Percentiles rank a stretch among this genome's conserved stretches.
Evolutionary conservation across 1,140 invertebrate genomes (phyloP).

Genomic region (Bombyx mandarina): DNA sequence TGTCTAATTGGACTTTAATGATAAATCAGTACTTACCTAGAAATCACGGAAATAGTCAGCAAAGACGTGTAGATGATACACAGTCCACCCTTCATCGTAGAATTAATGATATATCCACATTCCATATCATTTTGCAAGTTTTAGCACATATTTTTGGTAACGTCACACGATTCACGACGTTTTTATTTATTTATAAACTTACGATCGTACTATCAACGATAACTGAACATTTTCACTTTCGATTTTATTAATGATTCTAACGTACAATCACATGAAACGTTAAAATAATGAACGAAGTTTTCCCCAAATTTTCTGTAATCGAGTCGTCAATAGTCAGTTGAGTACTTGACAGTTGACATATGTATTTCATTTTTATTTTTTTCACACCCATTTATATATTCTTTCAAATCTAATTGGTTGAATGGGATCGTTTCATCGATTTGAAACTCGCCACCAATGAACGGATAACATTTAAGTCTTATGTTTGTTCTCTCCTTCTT

Average conservation of each 20-base stretch:
- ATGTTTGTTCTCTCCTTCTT: too few relatives aligned
- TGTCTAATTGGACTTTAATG: too few relatives aligned
- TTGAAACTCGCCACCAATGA: slow-evolving; percentile 33
- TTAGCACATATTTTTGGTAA: slow-evolving; percentile 48
- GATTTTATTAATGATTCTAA: slow-evolving; percentile 16
- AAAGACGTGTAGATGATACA: slow-evolving; percentile 72
- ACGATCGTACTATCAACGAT: too few relatives aligned
- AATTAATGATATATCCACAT: slow-evolving; percentile 59
- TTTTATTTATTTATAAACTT: too few relatives aligned
- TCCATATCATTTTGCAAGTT: slow-evolving; percentile 63
- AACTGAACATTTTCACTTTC: slow-evolving; percentile 21
- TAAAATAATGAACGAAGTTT: slow-evolving; percentile 36
- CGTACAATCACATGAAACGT: slow-evolving; percentile 21
- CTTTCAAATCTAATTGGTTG: slow-evolving; percentile 24
- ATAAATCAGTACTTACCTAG: slow-evolving; percentile 52
- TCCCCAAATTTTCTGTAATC: slow-evolving; percentile 36
- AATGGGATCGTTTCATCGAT: slow-evolving; percentile 21
- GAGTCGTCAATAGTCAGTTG: slow-evolving; percentile 32
- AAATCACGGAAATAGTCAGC: slow-evolving; percentile 71
- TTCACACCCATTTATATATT: neutral
- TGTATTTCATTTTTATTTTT: too few relatives aligned
- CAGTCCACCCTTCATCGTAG: slow-evolving; percentile 73
- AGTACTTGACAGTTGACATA: neutral
- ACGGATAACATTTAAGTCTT: too few relatives aligned
- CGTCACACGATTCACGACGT: slow-evolving; percentile 12